Evolutionary conservation across 2,888 invertebrate species (phyloP).

Genomic region (Unio delphinus): DNA sequence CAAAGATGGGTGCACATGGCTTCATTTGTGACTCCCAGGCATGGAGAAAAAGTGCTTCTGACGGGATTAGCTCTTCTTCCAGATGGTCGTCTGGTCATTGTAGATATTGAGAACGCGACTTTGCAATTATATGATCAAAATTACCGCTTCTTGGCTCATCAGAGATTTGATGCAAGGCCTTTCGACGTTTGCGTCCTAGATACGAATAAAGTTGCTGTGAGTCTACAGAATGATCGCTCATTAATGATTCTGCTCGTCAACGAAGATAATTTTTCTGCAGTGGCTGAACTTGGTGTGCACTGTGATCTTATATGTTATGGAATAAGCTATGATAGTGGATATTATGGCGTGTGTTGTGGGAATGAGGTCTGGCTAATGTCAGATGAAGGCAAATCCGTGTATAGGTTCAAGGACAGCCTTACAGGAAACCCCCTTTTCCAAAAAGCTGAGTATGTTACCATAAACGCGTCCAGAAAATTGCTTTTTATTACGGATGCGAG

Average conservation of each 20-base stretch:
- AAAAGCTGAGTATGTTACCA: conserved; percentile 30
- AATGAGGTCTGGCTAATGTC: conserved; percentile 31
- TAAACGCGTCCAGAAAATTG: conserved; percentile 14
- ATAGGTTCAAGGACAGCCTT: conserved; percentile 21
- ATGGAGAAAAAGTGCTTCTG: conserved; percentile 23
- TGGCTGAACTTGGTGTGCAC: conserved; percentile 35
- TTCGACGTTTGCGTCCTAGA: conserved; percentile 26
- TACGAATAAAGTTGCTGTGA: conserved; percentile 30
- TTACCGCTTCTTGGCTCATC: conserved; percentile 18
- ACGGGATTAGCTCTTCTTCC: conserved; percentile 21
- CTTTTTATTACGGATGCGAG: conserved; percentile 28
- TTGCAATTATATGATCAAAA: conserved; percentile 23
- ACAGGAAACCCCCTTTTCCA: conserved; percentile 19
- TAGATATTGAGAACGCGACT: conserved; percentile 34
- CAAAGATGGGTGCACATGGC: conserved; percentile 26
- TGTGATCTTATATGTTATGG: conserved; percentile 36
- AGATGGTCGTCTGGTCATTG: conserved; percentile 27
- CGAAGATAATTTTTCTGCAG: conserved; percentile 20
- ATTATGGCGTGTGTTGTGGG: conserved; percentile 31
- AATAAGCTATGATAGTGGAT: conserved; percentile 24
- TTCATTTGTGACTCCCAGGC: conserved; percentile 25
- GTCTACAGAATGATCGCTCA: conserved; percentile 31
- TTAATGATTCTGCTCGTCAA: conserved; percentile 27
- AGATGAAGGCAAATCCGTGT: conserved; percentile 27
- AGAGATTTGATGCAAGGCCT: conserved; percentile 32